A percentile compares a stretch with the other conserved stretches of the same genome.
phyloP scores from a whole-genome alignment of 2,888 invertebrate species.

The Agrilus cyanescens region DNA sequence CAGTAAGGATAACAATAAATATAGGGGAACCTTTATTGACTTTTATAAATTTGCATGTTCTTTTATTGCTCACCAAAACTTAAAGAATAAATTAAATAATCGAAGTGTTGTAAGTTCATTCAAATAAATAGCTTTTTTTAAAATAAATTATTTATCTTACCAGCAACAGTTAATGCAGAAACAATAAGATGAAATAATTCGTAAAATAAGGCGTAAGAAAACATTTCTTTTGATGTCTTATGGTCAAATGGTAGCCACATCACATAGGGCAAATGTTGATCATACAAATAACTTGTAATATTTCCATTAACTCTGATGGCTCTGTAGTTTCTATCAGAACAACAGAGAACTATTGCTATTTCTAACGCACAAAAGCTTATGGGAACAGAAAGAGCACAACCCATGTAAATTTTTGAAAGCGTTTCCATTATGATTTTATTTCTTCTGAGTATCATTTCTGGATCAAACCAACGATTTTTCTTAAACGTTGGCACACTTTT shows the following conservation, averaged over 20 bases:
- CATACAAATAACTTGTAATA: constrained; percentile 12
- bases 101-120: too few relatives aligned
- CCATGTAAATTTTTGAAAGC: too few relatives aligned
- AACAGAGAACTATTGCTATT: neutral
- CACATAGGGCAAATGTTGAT: constrained; percentile 16
- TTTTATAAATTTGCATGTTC: too few relatives aligned
- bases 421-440: too few relatives aligned
- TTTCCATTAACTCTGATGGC: constrained; percentile 3
- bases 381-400: constrained; percentile 3
- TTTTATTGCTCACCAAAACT: too few relatives aligned
- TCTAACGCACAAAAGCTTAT: constrained; percentile 7
- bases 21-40: too few relatives aligned
- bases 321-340: constrained; percentile 6
- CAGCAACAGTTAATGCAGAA: constrained; percentile 14
- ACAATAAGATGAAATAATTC: constrained; percentile 13
- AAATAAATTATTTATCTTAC: constrained; percentile 3
- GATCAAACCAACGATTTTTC: too few relatives aligned
- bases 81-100: too few relatives aligned
- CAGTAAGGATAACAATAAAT: too few relatives aligned
- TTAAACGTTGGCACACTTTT: too few relatives aligned
- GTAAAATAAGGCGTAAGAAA: constrained; percentile 11
- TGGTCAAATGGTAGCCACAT: constrained; percentile 15
- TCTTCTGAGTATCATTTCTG: too few relatives aligned
- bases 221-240: constrained; percentile 7
- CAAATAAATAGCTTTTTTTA: too few relatives aligned